These are phyloP conservation scores for Pangasianodon hypophthalmus DNA, from an alignment of 2,113 vertebrate species.

Conservation along the genomic window DNA sequence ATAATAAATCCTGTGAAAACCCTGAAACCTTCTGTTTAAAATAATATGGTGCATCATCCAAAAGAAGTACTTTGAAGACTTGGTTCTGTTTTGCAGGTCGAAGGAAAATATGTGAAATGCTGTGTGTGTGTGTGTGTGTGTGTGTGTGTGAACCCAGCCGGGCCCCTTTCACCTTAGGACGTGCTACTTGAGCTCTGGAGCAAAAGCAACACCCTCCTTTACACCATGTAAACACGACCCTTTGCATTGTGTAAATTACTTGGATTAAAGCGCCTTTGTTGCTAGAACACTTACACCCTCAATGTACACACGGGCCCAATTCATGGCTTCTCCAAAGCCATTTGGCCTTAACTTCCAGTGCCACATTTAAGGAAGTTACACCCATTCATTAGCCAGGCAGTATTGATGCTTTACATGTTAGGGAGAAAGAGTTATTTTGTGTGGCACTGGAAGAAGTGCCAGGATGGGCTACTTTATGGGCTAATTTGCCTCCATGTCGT, in stretches of 20 bases:
- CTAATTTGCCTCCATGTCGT: neutral
- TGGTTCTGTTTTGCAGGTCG: neutral
- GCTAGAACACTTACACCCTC: constrained; percentile 62
- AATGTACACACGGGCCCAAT: constrained; percentile 70
- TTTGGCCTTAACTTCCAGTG: constrained; percentile 58
- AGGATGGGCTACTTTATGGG: neutral
- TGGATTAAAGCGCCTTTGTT: constrained; percentile 76
- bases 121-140: neutral
- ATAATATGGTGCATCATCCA: neutral
- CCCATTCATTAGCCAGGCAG: constrained; percentile 49
- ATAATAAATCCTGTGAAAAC: neutral
- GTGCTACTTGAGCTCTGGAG: constrained; percentile 52
- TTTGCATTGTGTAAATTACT: constrained; percentile 72
- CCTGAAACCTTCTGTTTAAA: too few relatives aligned
- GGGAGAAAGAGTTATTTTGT: constrained; percentile 26
- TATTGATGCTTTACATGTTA: constrained; percentile 7
- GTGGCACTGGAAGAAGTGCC: neutral
- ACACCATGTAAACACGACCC: constrained; percentile 74
- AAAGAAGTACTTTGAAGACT: neutral
- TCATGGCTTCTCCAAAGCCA: constrained; percentile 66
- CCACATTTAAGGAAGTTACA: constrained; percentile 66
- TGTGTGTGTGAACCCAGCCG: constrained; percentile 36
- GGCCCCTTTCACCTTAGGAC: constrained; percentile 56
- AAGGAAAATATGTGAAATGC: neutral
- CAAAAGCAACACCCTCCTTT: constrained; percentile 64